These are phyloP conservation scores for Chanos chanos DNA, from an alignment of 2,797 vertebrate genomes.

Conservation along the genomic window DNA sequence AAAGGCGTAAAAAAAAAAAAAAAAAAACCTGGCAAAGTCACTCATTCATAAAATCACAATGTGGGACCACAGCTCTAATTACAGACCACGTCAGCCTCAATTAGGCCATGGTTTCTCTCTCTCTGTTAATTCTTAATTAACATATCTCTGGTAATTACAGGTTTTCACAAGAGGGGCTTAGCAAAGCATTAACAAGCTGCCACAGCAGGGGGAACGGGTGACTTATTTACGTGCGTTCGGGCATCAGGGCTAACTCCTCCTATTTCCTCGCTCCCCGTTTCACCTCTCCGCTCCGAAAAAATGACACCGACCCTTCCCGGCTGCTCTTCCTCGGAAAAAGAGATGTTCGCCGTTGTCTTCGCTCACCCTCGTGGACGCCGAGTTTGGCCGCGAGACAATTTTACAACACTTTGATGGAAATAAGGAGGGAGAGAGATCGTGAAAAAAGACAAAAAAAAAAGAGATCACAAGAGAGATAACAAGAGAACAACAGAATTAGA, in stretches of 20 bases:
- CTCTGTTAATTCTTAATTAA: slow-evolving; percentile 80
- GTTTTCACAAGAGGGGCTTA: slow-evolving; percentile 59
- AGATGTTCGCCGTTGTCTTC: slow-evolving; percentile 54
- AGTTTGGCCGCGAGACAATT: slow-evolving; percentile 46
- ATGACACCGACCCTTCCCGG: slow-evolving; percentile 40
- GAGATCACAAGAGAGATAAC: slow-evolving; percentile 27
- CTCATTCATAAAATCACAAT: slow-evolving; percentile 87
- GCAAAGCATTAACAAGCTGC: slow-evolving; percentile 50
- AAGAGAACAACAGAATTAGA: not conserved
- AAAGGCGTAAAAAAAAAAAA: slow-evolving; percentile 66
- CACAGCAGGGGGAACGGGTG: slow-evolving; percentile 53
- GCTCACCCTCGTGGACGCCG: slow-evolving; percentile 50
- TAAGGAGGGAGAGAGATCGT: slow-evolving; percentile 13
- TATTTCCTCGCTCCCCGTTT: slow-evolving; percentile 15
- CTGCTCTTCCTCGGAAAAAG: slow-evolving; percentile 38
- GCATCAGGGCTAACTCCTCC: not conserved
- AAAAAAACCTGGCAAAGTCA: slow-evolving; percentile 83
- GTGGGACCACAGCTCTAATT: slow-evolving; percentile 86
- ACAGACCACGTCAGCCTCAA: slow-evolving; percentile 78
- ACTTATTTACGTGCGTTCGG: slow-evolving; percentile 10
- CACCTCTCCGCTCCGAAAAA: not conserved
- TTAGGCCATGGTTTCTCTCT: slow-evolving; percentile 74
- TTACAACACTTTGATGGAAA: slow-evolving; percentile 49
- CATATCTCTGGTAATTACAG: slow-evolving; percentile 76
- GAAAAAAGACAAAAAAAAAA: not conserved